phyloP scores from a whole-genome alignment of 2,113 vertebrate species.

The Bos indicus region DNA sequence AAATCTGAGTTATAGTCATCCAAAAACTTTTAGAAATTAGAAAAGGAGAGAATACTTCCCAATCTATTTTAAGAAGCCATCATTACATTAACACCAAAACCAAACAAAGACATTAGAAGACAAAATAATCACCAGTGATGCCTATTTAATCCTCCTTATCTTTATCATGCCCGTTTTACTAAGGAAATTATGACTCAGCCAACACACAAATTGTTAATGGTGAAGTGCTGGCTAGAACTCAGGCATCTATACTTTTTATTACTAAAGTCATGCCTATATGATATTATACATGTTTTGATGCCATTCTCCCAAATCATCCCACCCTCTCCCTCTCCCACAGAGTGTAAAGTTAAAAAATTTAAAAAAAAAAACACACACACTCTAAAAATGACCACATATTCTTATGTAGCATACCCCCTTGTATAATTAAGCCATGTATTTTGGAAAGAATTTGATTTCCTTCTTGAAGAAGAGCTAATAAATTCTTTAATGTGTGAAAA shows the following conservation, averaged over 20 bases:
- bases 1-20: not conserved
- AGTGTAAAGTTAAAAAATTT: too few relatives aligned
- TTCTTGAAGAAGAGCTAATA: constrained; percentile 2
- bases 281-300: too few relatives aligned
- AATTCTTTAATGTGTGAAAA: not conserved
- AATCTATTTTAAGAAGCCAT: not conserved
- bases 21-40: not conserved
- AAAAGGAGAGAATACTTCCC: not conserved
- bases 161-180: not conserved
- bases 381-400: constrained; percentile 1
- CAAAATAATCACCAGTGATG: not conserved
- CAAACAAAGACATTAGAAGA: not conserved
- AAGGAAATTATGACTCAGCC: not conserved
- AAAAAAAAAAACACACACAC: not conserved
- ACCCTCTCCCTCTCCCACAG: too few relatives aligned
- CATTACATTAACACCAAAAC: not conserved
- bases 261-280: not conserved
- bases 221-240: not conserved
- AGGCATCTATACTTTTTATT: not conserved
- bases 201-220: not conserved
- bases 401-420: not conserved
- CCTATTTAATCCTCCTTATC: not conserved
- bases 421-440: not conserved
- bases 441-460: not conserved
- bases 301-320: too few relatives aligned